Conservation (phyloP, 1,140 invertebrate genomes). For the Geopemphigus sp. region DNA sequence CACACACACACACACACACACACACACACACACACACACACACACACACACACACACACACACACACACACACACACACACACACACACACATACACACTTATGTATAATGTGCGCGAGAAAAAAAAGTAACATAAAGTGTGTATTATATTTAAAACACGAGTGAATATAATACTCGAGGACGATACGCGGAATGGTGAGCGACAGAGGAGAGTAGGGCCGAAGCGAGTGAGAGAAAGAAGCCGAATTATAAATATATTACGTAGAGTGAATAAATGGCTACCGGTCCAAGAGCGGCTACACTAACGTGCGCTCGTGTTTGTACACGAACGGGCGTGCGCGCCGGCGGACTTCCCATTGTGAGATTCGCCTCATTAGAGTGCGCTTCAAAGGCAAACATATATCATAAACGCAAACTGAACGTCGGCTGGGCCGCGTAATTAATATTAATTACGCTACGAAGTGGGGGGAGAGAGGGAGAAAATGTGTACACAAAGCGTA, state of each 20-base stretch:
- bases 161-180: not conserved
- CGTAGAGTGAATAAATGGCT: slow-evolving; percentile 21
- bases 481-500: not conserved
- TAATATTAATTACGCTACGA: slow-evolving; percentile 15
- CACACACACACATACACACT: not conserved
- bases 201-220: not conserved
- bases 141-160: slow-evolving; percentile 26
- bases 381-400: slow-evolving; percentile 28
- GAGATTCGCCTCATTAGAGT: slow-evolving; percentile 32
- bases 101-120: no score
- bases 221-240: not conserved
- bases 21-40: no score
- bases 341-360: slow-evolving; percentile 29
- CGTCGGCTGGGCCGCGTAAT: not conserved
- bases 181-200: not conserved
- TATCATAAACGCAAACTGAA: slow-evolving; percentile 28
- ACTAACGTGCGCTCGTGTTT: not conserved
- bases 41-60: no score
- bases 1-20: no score
- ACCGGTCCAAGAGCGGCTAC: slow-evolving; percentile 13
- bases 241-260: slow-evolving; percentile 6
- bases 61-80: not conserved
- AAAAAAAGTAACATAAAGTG: not conserved
- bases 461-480: not conserved
- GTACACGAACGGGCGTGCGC: not conserved